phyloP scores from a whole-genome alignment of 2,113 vertebrate genomes.

The Epinephelus moara region DNA sequence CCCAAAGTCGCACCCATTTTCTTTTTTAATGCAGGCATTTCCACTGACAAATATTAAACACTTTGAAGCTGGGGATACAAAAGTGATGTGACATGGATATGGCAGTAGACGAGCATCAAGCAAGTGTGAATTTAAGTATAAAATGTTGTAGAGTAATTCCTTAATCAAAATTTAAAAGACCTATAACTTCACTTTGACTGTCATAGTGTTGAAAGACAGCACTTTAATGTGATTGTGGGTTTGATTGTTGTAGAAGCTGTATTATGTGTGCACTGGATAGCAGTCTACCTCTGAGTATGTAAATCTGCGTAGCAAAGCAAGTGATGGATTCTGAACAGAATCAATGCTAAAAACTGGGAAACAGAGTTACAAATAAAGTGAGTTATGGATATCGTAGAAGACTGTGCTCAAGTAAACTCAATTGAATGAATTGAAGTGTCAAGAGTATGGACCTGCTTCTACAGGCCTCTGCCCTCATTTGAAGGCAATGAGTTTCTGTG shows the following conservation, averaged over 20 bases:
- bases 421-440: conserved; percentile 59
- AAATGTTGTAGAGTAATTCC: neutral
- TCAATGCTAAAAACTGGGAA: conserved; percentile 11
- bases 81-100: too few relatives aligned
- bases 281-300: neutral
- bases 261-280: neutral
- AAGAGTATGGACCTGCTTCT: conserved; percentile 39
- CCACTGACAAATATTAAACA: too few relatives aligned
- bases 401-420: conserved; percentile 26
- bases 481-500: conserved; percentile 51
- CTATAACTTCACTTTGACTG: neutral
- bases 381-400: conserved; percentile 29
- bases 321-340: conserved; percentile 24
- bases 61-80: too few relatives aligned
- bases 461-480: conserved; percentile 47
- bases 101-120: too few relatives aligned
- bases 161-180: neutral
- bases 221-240: neutral
- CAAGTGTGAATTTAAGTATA: neutral
- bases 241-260: neutral
- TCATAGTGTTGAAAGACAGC: neutral
- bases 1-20: too few relatives aligned
- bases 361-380: conserved; percentile 22
- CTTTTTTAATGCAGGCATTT: too few relatives aligned
- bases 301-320: neutral